Evolutionary conservation across 2,888 invertebrate species (phyloP), one percentile per base, ranked within the genome.

Genomic region (Priocnemis perturbator): DNA sequence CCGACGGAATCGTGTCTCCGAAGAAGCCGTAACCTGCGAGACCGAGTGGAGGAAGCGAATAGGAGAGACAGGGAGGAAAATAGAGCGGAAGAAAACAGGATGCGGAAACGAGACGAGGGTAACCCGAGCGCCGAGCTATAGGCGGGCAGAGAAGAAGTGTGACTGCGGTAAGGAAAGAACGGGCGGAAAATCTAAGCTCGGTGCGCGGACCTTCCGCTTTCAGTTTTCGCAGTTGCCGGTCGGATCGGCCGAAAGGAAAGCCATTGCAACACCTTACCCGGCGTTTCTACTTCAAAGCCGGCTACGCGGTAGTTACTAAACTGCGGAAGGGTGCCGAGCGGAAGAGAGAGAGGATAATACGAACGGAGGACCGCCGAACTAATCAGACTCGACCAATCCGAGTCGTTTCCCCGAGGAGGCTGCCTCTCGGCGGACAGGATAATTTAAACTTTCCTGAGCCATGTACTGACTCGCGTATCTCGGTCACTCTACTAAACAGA

Each of bases 381-480:
- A 87, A 87, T 87, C 87, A 87, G 86, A 86, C 86, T 85, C 83
- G 79, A 81, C 85, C 85, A 86, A 86, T 85, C 81, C 85, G 72
- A 78, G 80, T 73, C 78, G 79, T 76, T 77, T 75, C 77, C 83
- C 77, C 76, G 72, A 64, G 77, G 78, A 68, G 79, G 76, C 72
- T 73, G 64, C 69, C 80, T 79, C 83, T 77, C 82, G 66, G 73
- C 70, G 80, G 85, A 83, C 85, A 82, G 83, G 83, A 86, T 86
- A 86, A 87, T 87, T 86, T 86, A 84, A 87, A 87, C 85, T 87
- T 87, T 84, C 75, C 78, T 73, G 61, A 69, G 69, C 70, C 64
- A 66, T 70, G 67, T 74, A 59, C 72, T 71, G 61, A 63, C 64
- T 56, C 69, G 60, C 74, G 78, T 80, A 78, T 81, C 74, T 69